These are phyloP conservation scores for Danio rerio DNA, from an alignment of 2,113 vertebrate genomes.

Conservation along the genomic window GRCz12tu NC_133198.1:37266001-37266500, in stretches of 20 bases:
- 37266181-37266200: constrained; percentile 32
- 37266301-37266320: constrained; percentile 4
- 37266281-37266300: constrained; percentile 4
- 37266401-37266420: constrained; percentile 36
- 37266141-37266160: constrained; percentile 16
- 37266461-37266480: constrained; percentile 50
- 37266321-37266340: constrained; percentile 30
- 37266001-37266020: neutral
- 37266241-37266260: constrained; percentile 21
- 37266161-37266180: constrained; percentile 29
- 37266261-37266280: constrained; percentile 16
- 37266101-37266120: constrained; percentile 18
- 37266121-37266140: neutral
- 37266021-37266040: constrained; percentile 13
- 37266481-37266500: constrained; percentile 40
- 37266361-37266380: constrained; percentile 24
- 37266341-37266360: constrained; percentile 2
- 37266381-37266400: constrained; percentile 20
- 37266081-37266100: constrained; percentile 29
- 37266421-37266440: constrained; percentile 38
- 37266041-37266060: constrained; percentile 33
- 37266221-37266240: constrained; percentile 23
- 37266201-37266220: constrained; percentile 33
- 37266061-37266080: constrained; percentile 23
- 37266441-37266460: constrained; percentile 53